phyloP scores from a whole-genome alignment of 2,888 invertebrate genomes.

The Plebejus melissa region DNA sequence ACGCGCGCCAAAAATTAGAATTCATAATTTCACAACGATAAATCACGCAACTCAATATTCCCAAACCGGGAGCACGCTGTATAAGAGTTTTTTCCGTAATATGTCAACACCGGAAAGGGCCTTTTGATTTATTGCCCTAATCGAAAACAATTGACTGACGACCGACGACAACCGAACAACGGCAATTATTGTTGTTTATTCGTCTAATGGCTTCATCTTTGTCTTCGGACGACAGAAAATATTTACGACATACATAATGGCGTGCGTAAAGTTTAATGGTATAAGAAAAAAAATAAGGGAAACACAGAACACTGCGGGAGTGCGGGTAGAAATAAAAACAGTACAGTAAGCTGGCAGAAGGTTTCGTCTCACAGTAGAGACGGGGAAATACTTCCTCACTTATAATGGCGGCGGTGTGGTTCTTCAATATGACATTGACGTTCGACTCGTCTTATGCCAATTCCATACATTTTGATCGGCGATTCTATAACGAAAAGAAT shows the following conservation, averaged over 20 bases:
- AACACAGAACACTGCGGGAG: too few species aligned
- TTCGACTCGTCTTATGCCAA: too few species aligned
- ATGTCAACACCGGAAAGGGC: conserved; percentile 27
- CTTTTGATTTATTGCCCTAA: conserved; percentile 27
- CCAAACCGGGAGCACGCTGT: not conserved
- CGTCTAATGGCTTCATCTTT: conserved; percentile 18
- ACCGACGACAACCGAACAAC: conserved; percentile 9
- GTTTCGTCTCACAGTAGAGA: not conserved
- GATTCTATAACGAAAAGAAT: too few species aligned
- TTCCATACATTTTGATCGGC: too few species aligned
- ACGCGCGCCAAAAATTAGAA: not conserved
- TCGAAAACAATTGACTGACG: conserved; percentile 27
- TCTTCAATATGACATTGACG: too few species aligned
- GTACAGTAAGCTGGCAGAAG: too few species aligned
- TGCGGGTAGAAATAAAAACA: too few species aligned
- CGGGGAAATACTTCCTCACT: too few species aligned
- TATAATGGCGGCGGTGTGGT: too few species aligned
- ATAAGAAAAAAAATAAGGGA: not conserved
- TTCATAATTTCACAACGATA: conserved; percentile 8
- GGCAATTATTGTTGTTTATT: conserved; percentile 20
- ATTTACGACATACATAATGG: not conserved
- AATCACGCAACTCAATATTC: conserved; percentile 11
- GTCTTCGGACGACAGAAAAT: not conserved
- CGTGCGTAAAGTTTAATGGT: not conserved
- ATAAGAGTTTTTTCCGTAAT: conserved; percentile 24